Conservation (phyloP, 2,797 vertebrate species). For the Sitta carolinensis region DNA sequence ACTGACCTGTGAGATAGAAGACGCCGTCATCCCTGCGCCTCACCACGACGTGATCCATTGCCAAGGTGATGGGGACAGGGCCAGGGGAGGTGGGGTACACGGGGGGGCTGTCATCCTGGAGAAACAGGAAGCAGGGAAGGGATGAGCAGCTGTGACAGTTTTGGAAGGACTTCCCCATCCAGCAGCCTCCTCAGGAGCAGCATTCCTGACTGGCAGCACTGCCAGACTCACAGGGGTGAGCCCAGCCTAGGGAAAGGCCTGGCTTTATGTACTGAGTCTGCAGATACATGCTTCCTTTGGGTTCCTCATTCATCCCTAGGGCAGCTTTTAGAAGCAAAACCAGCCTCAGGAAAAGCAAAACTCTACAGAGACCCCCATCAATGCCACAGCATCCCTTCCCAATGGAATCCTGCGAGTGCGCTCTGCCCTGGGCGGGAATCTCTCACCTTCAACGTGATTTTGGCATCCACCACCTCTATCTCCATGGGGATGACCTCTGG, state of each 20-base stretch:
- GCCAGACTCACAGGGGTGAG: neutral
- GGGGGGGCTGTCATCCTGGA: constrained; percentile 88
- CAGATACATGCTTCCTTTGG: neutral
- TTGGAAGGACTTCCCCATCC: neutral
- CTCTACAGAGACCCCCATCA: neutral
- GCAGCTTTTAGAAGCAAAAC: neutral
- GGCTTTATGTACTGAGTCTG: neutral
- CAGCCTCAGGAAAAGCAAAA: neutral
- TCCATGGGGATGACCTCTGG: constrained; percentile 87
- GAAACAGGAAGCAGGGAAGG: neutral
- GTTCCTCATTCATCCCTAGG: rapidly evolving
- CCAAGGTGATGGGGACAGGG: constrained; percentile 83
- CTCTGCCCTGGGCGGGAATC: neutral
- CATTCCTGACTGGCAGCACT: rapidly evolving
- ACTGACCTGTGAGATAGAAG: constrained; percentile 86
- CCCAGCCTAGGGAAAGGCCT: neutral
- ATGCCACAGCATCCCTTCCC: neutral
- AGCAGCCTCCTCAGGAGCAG: neutral
- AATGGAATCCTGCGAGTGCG: neutral
- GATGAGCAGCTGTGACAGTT: neutral
- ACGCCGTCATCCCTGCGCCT: constrained; percentile 86
- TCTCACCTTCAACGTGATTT: constrained; percentile 85
- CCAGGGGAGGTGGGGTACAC: constrained; percentile 91
- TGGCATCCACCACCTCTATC: constrained; percentile 83
- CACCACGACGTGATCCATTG: constrained; percentile 83